These are phyloP conservation scores for Petroica traversi DNA, from an alignment of 2,113 vertebrate species.

Conservation along the genomic window DNA sequence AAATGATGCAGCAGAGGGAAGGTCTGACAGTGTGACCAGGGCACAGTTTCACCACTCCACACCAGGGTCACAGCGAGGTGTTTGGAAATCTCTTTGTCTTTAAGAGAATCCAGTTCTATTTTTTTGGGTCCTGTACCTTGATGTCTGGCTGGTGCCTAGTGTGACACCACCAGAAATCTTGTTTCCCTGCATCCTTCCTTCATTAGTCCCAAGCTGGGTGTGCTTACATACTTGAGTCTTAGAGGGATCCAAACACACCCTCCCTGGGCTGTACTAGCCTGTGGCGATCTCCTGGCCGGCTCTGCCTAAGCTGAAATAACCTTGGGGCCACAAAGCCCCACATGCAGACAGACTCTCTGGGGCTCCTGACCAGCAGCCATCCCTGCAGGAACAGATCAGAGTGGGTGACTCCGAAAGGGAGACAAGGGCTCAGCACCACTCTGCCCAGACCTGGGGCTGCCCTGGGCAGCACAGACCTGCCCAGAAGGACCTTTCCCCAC, in stretches of 20 bases:
- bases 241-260: neutral
- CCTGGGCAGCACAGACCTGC: neutral
- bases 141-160: neutral
- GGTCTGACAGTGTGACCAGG: neutral
- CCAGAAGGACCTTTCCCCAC: neutral
- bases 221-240: neutral
- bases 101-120: neutral
- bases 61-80: neutral
- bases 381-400: neutral
- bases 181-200: neutral
- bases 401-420: neutral
- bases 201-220: neutral
- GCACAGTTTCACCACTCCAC: neutral
- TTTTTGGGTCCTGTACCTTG: neutral
- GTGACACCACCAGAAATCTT: neutral
- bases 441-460: neutral
- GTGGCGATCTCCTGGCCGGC: neutral
- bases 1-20: neutral
- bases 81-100: neutral
- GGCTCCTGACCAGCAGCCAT: neutral
- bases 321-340: neutral
- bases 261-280: neutral
- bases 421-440: neutral
- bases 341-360: rapidly evolving
- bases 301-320: neutral